phyloP scores from a whole-genome alignment of 2,797 vertebrate species.

The Trichosurus vulpecula region DNA sequence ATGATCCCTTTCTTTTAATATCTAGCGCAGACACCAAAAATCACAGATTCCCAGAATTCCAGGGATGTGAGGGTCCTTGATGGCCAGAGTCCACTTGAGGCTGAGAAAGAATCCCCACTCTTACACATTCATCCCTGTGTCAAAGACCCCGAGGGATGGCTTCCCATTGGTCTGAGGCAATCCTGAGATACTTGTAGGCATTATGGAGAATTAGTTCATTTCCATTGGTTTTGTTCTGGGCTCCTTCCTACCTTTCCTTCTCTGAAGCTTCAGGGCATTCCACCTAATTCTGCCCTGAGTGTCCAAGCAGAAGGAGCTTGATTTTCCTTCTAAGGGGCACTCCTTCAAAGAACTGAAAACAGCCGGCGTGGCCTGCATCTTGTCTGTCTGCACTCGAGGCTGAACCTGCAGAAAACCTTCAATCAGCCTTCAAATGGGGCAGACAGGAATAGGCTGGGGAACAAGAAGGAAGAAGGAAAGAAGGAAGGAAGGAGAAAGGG shows the following conservation, averaged over 20 bases:
- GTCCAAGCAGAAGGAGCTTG: neutral
- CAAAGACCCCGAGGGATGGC: neutral
- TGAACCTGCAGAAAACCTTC: neutral
- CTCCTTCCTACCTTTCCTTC: neutral
- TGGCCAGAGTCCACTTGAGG: neutral
- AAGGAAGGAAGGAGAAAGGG: neutral
- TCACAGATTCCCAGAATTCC: neutral
- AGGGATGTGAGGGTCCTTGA: neutral
- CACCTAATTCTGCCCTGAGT: neutral
- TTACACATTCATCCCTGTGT: neutral
- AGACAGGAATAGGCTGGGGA: too few species aligned
- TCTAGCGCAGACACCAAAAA: neutral
- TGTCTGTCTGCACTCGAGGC: neutral
- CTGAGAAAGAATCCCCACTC: neutral
- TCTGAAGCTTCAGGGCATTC: neutral
- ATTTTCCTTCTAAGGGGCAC: neutral
- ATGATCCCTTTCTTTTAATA: neutral
- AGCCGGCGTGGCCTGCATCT: too few species aligned
- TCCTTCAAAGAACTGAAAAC: neutral
- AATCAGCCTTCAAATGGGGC: neutral
- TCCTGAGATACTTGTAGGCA: neutral
- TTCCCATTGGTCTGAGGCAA: neutral
- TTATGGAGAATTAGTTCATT: neutral
- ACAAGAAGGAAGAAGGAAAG: neutral
- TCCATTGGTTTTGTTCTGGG: neutral